Percentiles rank a stretch among this genome's conserved stretches.
phyloP scores from a whole-genome alignment of 2,888 invertebrate genomes.

The Machimus atricapillus region DNA sequence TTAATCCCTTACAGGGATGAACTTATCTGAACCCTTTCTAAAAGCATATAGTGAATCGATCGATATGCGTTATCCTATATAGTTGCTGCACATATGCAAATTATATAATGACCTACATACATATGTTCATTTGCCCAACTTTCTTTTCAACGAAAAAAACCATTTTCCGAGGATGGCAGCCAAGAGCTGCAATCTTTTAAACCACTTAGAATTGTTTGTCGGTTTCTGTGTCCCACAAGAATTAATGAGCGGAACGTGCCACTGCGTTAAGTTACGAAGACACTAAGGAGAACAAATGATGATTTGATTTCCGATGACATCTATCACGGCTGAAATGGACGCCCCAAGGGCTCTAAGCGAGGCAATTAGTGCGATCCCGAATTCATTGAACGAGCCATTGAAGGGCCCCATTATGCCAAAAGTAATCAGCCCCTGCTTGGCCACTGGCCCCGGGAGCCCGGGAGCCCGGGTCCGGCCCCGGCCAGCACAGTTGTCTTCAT shows the following conservation, averaged over 20 bases:
- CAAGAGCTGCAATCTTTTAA: neutral
- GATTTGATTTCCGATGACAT: conserved; percentile 25
- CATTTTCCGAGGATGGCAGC: neutral
- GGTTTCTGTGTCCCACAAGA: neutral
- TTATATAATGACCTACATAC: neutral
- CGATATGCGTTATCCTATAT: neutral
- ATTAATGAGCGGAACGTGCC: neutral
- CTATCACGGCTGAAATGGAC: conserved; percentile 18
- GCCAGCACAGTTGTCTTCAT: neutral
- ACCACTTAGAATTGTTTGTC: neutral
- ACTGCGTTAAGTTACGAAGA: neutral
- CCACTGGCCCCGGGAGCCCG: neutral
- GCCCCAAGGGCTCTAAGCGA: conserved; percentile 8
- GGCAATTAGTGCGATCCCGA: conserved; percentile 15
- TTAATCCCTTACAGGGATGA: too few species aligned
- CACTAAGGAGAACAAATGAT: neutral
- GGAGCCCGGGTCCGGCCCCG: neutral
- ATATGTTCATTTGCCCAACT: neutral
- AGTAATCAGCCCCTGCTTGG: conserved; percentile 10
- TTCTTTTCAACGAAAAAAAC: neutral
- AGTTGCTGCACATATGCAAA: neutral
- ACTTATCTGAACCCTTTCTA: too few species aligned
- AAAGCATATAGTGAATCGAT: too few species aligned
- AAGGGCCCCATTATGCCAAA: conserved; percentile 16
- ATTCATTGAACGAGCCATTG: neutral